A percentile compares a stretch with the other conserved stretches of the same genome.
phyloP scores from a whole-genome alignment of 2,888 invertebrate genomes.

The Xiphydria camelus region DNA sequence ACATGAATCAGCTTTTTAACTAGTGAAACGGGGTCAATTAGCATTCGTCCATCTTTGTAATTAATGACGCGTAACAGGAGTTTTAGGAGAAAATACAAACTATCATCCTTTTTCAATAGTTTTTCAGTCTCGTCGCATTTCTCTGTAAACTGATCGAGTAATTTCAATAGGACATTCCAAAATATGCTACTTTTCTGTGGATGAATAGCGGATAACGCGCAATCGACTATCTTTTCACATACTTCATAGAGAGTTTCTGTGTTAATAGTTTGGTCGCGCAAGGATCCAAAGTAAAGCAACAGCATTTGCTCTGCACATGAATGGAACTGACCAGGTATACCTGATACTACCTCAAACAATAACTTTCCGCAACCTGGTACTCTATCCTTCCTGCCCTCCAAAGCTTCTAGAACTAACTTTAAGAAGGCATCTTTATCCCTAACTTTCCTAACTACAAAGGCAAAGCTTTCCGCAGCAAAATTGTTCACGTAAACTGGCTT shows the following conservation, averaged over 20 bases:
- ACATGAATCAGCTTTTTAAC: slow-evolving; percentile 60
- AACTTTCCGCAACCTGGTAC: slow-evolving; percentile 81
- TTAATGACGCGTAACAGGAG: slow-evolving; percentile 67
- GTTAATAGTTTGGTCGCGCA: slow-evolving; percentile 57
- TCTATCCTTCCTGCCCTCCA: slow-evolving; percentile 70
- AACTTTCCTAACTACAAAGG: slow-evolving; percentile 89
- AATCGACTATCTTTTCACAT: slow-evolving; percentile 66
- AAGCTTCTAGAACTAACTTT: slow-evolving; percentile 67
- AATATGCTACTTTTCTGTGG: slow-evolving; percentile 68
- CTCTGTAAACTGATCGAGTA: slow-evolving; percentile 51
- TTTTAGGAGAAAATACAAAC: slow-evolving; percentile 56
- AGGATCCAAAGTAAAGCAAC: slow-evolving; percentile 67
- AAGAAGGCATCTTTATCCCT: slow-evolving; percentile 78
- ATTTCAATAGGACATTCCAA: slow-evolving; percentile 64
- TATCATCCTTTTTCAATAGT: slow-evolving; percentile 27
- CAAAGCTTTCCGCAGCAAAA: slow-evolving; percentile 96
- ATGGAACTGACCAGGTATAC: slow-evolving; percentile 83
- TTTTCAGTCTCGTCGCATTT: slow-evolving; percentile 47
- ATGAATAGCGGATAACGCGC: slow-evolving; percentile 67
- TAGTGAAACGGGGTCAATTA: slow-evolving; percentile 65
- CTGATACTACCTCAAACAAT: slow-evolving; percentile 85
- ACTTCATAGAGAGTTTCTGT: slow-evolving; percentile 67
- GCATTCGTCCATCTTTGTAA: slow-evolving; percentile 67
- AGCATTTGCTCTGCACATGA: slow-evolving; percentile 77
- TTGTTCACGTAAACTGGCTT: slow-evolving; percentile 83